Percentiles rank a stretch among this genome's conserved stretches.
These are phyloP conservation scores for Drosophila eohydei DNA, from an alignment of 2,888 invertebrate genomes.

Conservation along the genomic window DNA sequence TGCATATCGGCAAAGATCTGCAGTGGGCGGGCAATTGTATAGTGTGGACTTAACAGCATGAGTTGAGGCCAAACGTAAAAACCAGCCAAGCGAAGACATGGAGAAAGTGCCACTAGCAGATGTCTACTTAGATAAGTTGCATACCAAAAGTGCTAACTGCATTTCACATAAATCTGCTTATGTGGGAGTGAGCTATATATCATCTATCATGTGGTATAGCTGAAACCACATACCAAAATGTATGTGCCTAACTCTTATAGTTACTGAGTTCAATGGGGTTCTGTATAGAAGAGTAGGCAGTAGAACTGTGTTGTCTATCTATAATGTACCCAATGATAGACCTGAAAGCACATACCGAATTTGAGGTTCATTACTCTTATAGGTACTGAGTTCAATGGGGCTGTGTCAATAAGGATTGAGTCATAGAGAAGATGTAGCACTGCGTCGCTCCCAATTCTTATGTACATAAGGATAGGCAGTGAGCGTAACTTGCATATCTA, in stretches of 20 bases:
- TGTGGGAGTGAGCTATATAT: background rate
- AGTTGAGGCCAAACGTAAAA: background rate
- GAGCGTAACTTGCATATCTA: background rate
- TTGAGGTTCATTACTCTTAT: background rate
- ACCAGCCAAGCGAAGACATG: background rate
- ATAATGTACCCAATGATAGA: background rate
- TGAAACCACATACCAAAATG: background rate
- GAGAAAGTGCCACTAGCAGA: slow-evolving; percentile 7
- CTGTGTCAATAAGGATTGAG: no score
- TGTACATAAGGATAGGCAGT: background rate
- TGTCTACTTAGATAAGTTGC: slow-evolving; percentile 21
- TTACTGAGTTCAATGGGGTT: background rate
- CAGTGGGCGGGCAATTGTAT: slow-evolving; percentile 28
- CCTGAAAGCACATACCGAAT: background rate
- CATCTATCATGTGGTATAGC: background rate
- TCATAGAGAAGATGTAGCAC: no score
- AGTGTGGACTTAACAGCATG: slow-evolving; percentile 1
- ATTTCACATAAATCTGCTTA: background rate
- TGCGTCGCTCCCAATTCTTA: background rate
- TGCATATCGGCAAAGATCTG: slow-evolving; percentile 18
- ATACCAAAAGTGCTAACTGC: slow-evolving; percentile 5
- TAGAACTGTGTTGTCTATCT: background rate
- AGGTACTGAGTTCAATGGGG: background rate
- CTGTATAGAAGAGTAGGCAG: background rate
- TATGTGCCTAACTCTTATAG: background rate